A percentile compares a stretch with the other conserved stretches of the same genome.
These are phyloP conservation scores for Orussus abietinus DNA, from an alignment of 1,140 invertebrate genomes.

Conservation along the genomic window DNA sequence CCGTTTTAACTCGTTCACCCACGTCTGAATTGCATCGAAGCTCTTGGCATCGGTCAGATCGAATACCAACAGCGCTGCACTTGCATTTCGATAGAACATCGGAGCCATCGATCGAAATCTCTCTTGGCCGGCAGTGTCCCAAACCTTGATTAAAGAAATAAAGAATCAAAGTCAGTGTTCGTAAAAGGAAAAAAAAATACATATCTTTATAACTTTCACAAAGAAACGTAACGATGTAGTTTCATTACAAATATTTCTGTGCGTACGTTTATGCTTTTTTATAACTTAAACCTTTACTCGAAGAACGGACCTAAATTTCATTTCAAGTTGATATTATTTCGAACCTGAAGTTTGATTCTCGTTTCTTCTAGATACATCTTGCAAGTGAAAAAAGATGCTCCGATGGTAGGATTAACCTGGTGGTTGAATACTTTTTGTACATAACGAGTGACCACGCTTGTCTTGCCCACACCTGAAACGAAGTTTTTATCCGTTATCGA, in stretches of 20 bases:
- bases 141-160: constrained; percentile 58
- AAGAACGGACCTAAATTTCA: too few species aligned
- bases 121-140: constrained; percentile 83
- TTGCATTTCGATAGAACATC: constrained; percentile 90
- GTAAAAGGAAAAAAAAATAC: too few species aligned
- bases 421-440: constrained; percentile 72
- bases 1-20: constrained; percentile 75
- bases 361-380: constrained; percentile 68
- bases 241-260: constrained; percentile 9
- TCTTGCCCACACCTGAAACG: constrained; percentile 81
- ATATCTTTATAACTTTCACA: constrained; percentile 1
- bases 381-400: constrained; percentile 84
- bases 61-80: constrained; percentile 82
- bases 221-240: constrained; percentile 1
- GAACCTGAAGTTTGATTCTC: constrained; percentile 71
- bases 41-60: constrained; percentile 74
- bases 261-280: too few species aligned
- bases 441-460: constrained; percentile 76
- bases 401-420: constrained; percentile 76
- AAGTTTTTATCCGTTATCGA: constrained; percentile 15
- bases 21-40: constrained; percentile 71
- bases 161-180: too few species aligned
- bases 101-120: constrained; percentile 84
- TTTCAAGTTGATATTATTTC: too few species aligned
- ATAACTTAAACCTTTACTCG: too few species aligned